phyloP scores from a whole-genome alignment of 1,140 invertebrate species.

The Drosophila novamexicana region DNA sequence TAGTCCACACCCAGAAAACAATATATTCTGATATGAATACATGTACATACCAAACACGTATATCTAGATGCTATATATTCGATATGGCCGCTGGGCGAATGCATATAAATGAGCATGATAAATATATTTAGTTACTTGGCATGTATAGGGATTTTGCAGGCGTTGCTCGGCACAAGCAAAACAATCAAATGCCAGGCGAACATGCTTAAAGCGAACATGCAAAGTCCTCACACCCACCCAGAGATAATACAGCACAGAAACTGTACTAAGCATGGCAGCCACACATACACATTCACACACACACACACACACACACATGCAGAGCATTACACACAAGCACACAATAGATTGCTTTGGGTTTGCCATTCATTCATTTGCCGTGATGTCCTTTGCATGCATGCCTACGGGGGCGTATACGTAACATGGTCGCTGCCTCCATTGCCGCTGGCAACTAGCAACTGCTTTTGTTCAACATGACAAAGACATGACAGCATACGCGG shows the following conservation, averaged over 20 bases:
- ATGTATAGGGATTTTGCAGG: conserved; percentile 16
- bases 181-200: conserved; percentile 69
- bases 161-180: conserved; percentile 49
- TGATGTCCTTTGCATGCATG: conserved; percentile 64
- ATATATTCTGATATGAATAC: conserved; percentile 45
- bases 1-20: conserved; percentile 27
- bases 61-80: conserved; percentile 22
- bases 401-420: conserved; percentile 71
- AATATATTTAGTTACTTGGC: conserved; percentile 32
- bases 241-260: conserved; percentile 7
- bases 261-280: conserved; percentile 18
- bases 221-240: conserved; percentile 30
- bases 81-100: conserved; percentile 57
- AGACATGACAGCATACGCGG: conserved; percentile 71
- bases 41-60: conserved; percentile 48
- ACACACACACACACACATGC: conserved; percentile 9
- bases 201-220: conserved; percentile 55
- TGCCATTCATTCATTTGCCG: conserved; percentile 63
- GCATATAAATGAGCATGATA: conserved; percentile 70
- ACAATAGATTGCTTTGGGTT: conserved; percentile 76
- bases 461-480: conserved; percentile 82
- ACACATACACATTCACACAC: conserved; percentile 5
- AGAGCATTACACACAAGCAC: conserved; percentile 31
- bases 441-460: conserved; percentile 34
- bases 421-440: conserved; percentile 48